Base-by-base conservation (phyloP, 2,888 invertebrate genomes). In the Sthenelais limicola region DNA sequence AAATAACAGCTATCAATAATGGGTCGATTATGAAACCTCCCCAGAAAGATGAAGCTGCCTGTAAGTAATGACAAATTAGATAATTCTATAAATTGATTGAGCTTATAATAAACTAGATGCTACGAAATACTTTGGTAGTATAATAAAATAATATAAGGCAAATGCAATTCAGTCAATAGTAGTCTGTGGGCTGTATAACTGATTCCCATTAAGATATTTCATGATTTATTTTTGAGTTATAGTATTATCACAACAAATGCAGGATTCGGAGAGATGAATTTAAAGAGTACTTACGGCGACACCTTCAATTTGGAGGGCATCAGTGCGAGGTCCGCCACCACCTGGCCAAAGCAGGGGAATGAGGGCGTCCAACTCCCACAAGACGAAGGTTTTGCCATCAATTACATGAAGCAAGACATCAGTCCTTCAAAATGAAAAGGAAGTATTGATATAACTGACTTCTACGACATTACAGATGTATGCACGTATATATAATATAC, bases 1-100 rank as follows among this genome's bases (percentile, higher is more conserved):
- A 33, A 51, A 75, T 73, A 21, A 77, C 71, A 12, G 74, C 77
- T 12, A 73, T 73, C 30, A 77, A 66, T 32, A 77, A 62, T 0
- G 74, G 76, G 43, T 74, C 69, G 35, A 71, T 74, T 51, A 48
- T 68, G 56, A 76, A 76, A 9, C 77, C 77, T n/a, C 52, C 73
- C 74, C 74, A 77, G 18, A 52, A 30, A 0, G 69, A 32, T 28
- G 62, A 67, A 0, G 75, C 66, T 21, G 68, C 54, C 76, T 76
- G 30, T 12, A 47, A 12, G 43, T 18, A 43, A 43, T 43, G 12
- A 43, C 43, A 43, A 43, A 43, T 12, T 43, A 12, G 43, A 43
- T 43, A 18, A 43, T n/a, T n/a, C n/a, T n/a, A n/a, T n/a, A n/a
- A n/a, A n/a, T n/a, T n/a, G n/a, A n/a, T n/a, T n/a, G n/a, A n/a